Evolutionary conservation across 1,140 invertebrate genomes (phyloP).

Genomic region (Brevipalpus yothersi): DNA sequence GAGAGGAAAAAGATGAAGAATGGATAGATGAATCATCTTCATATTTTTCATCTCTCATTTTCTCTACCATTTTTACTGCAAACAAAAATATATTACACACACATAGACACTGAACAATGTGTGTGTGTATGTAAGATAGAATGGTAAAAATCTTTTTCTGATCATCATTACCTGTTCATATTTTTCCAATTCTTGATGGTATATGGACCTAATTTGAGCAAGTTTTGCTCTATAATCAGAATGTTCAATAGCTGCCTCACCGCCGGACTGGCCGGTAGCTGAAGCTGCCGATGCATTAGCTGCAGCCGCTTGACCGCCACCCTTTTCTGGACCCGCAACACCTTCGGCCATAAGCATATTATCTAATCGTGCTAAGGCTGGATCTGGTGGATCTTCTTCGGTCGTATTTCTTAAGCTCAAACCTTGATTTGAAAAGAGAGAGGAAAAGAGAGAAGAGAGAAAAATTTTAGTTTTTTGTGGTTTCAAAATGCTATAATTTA

Average conservation of each 20-base stretch:
- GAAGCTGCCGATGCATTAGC: constrained; percentile 66
- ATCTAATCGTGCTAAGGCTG: constrained; percentile 91
- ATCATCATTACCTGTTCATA: constrained; percentile 54
- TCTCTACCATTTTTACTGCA: too few relatives aligned
- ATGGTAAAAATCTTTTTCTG: too few relatives aligned
- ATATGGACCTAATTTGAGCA: constrained; percentile 95
- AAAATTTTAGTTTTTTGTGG: neutral
- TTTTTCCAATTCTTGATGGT: constrained; percentile 96
- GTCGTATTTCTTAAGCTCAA: constrained; percentile 83
- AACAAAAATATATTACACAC: too few relatives aligned
- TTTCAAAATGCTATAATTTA: too few relatives aligned
- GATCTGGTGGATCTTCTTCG: constrained; percentile 95
- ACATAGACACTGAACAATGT: too few relatives aligned
- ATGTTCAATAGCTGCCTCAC: constrained; percentile 92
- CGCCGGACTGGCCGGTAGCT: constrained; percentile 35
- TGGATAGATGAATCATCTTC: too few relatives aligned
- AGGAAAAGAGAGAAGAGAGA: constrained; percentile 1
- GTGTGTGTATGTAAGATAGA: too few relatives aligned
- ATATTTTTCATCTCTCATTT: too few relatives aligned
- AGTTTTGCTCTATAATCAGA: constrained; percentile 96
- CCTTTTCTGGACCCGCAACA: constrained; percentile 91
- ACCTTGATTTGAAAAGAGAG: constrained; percentile 28
- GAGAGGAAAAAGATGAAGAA: too few relatives aligned
- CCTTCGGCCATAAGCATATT: constrained; percentile 99
- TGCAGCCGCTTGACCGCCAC: constrained; percentile 67